Evolutionary conservation across 2,888 invertebrate species (phyloP).

Genomic region (Coenonympha glycerion): DNA sequence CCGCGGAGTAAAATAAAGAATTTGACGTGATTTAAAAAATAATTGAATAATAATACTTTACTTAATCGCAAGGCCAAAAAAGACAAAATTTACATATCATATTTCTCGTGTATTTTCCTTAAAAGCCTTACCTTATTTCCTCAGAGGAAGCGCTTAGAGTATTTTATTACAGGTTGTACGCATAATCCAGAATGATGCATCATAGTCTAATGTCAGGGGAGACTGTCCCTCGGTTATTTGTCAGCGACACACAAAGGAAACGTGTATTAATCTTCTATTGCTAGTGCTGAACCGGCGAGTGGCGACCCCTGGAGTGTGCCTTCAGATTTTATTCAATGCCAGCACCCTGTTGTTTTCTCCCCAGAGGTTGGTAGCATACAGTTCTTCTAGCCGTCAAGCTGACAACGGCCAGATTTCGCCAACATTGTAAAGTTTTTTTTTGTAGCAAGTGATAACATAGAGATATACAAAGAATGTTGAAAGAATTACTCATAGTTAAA

Average conservation of each 20-base stretch:
- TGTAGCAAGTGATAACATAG: too few species aligned
- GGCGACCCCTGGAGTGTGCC: conserved; percentile 63
- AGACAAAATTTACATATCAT: neutral
- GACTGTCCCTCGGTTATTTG: conserved; percentile 49
- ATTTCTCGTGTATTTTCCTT: neutral
- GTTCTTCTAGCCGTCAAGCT: conserved; percentile 6
- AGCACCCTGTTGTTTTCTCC: conserved; percentile 38
- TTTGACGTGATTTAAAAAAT: too few species aligned
- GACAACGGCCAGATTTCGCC: neutral
- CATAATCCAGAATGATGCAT: conserved; percentile 53
- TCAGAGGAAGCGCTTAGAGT: conserved; percentile 12
- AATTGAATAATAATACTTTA: too few species aligned
- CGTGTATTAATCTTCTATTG: conserved; percentile 71
- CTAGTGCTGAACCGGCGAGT: conserved; percentile 42
- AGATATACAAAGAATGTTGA: too few species aligned
- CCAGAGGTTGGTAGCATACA: conserved; percentile 30
- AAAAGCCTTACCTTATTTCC: neutral
- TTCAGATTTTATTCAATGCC: conserved; percentile 54
- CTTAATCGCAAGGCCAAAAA: too few species aligned
- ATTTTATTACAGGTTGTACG: conserved; percentile 29
- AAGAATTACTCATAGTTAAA: too few species aligned
- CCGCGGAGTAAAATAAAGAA: too few species aligned
- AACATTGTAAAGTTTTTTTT: too few species aligned
- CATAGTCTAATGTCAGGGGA: conserved; percentile 36
- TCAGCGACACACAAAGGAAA: conserved; percentile 56